Base-by-base conservation (phyloP, 2,797 vertebrate genomes). In the Rachycentron canadum region DNA sequence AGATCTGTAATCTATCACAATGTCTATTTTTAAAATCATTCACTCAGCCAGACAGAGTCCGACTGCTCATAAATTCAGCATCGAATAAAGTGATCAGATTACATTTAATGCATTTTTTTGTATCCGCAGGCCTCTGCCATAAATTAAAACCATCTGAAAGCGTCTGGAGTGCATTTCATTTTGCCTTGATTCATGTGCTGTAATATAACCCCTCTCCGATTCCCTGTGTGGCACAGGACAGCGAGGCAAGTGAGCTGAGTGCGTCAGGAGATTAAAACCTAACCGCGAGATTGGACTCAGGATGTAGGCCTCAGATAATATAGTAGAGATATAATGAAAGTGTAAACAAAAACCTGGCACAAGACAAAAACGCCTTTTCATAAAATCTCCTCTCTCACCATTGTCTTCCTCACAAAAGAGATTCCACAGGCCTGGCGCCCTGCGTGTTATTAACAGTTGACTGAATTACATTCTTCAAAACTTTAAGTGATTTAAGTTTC, bases 81-180 rank as follows among this genome's bases (percentile, higher is more conserved):
- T 94, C 91, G 92, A 97, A 97, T 96, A 93, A 96, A 96, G 95
- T 95, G 93, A 96, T 97, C 95, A 94, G 94, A 95, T 97, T 96
- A 95, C 96, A 96, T 96, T 96, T 97, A 97, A 98, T 95, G 95
- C 93, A 95, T 96, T 95, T 96, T 93, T 86, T 81, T 82, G 91
- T 95, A 95, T 96, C 95, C 93, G 82, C 92, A 95, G 96, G 94
- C 95, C 95, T 95, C 92, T 91, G 92, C 93, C 95, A 97, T 97
- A 96, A 97, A 98, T 98, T 97, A 97, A 97, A 97, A 96, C 94
- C 95, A 95, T 95, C 93, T 97, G 96, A 96, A 96, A 94, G 79
- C 87, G 94, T 96, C 96, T 97, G 96, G 93, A 96, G 96, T 94
- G 96, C 96, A 96, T 97, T 97, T 97, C 95, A 96, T 97, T 97